Evolutionary conservation across 1,140 invertebrate genomes (phyloP), one percentile per base, ranked within the genome.

Genomic region (Lasaia peninsularis): DNA sequence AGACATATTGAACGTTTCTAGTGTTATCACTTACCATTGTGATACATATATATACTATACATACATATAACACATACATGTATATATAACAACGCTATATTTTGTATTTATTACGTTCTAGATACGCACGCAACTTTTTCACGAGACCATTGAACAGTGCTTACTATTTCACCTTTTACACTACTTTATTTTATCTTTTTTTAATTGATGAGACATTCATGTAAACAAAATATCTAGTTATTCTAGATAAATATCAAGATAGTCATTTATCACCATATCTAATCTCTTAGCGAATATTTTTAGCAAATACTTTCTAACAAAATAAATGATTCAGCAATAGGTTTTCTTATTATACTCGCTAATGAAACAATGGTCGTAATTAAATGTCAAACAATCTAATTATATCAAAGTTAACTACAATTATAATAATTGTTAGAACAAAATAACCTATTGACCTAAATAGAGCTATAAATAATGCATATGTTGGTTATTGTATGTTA

Each of bases 401-500:
- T 14, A 16, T 8, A 20, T 16, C 12, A 20, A 20, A 44, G 11
- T 48, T 48, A 48, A 48, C 18, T 11, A 20, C 18, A 48, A 48
- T 48, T 21, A 48, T 20, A 21, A 48, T 11, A n/a, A 48, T 20
- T 18, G 18, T 21, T 48, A 21, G 20, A 48, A 21, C 18, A 20
- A 48, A 48, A 48, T 48, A 21, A 48, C 18, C 40, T 48, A 48
- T 48, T 48, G 40, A 7, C 40, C 18, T 21, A 48, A 18, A 48
- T 48, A 16, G 20, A 48, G 11, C 20, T 21, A 48, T 48, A 48
- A 48, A 48, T 48, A 48, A 48, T 48, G 55, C 33, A 49, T 62
- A 49, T 61, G 52, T 52, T 40, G 51, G 52, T 56, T 54, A 62
- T 62, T 62, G 60, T 62, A 62, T 62, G 60, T 58, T 53, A 62